phyloP scores from a whole-genome alignment of 2,888 invertebrate species.

The Hemaris fuciformis region DNA sequence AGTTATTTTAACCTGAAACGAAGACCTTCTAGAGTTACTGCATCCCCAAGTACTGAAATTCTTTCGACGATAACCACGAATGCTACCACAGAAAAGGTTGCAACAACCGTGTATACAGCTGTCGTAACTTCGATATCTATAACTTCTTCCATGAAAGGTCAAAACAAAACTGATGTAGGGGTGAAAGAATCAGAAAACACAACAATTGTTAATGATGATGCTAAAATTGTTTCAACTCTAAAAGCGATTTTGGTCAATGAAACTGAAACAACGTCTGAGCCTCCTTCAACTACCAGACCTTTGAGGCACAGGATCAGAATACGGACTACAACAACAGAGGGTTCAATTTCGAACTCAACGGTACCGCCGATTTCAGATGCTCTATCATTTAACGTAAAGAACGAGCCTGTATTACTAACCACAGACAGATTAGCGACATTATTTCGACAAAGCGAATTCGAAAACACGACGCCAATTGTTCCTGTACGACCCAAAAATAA shows the following conservation, averaged over 20 bases:
- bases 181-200: constrained; percentile 48
- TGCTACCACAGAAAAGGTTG: constrained; percentile 68
- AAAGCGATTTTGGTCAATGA: constrained; percentile 45
- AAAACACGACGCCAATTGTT: constrained; percentile 46
- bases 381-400: constrained; percentile 33
- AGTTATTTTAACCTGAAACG: constrained; percentile 64
- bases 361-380: constrained; percentile 59
- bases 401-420: constrained; percentile 47
- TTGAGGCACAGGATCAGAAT: constrained; percentile 67
- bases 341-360: constrained; percentile 44
- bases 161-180: constrained; percentile 64
- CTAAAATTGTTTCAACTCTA: constrained; percentile 41
- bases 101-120: constrained; percentile 77
- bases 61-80: constrained; percentile 42
- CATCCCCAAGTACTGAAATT: constrained; percentile 55
- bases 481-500: constrained; percentile 57
- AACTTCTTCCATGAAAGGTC: constrained; percentile 75
- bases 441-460: constrained; percentile 51
- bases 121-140: constrained; percentile 79
- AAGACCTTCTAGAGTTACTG: constrained; percentile 58
- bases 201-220: constrained; percentile 37
- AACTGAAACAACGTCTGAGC: constrained; percentile 45
- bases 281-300: constrained; percentile 38
- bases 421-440: constrained; percentile 55
- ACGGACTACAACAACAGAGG: constrained; percentile 67